A percentile compares a stretch with the other conserved stretches of the same genome.
Conservation (phyloP, 2,113 vertebrate species). For the Zosterops pallidus region DNA sequence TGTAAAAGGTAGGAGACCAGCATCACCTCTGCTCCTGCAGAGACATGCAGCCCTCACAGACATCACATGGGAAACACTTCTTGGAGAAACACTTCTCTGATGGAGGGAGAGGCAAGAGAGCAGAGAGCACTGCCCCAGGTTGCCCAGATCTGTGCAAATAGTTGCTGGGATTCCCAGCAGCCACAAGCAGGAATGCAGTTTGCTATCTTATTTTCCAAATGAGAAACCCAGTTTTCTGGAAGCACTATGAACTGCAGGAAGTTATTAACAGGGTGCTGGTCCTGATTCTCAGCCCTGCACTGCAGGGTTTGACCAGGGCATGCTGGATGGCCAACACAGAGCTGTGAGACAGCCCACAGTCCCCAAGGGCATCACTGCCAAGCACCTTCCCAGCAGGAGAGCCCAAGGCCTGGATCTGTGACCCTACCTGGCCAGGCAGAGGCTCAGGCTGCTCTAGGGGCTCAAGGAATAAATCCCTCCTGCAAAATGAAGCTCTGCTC, state of each 20-base stretch:
- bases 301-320: accelerated
- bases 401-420: not conserved
- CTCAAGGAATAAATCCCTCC: not conserved
- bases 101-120: not conserved
- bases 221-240: not conserved
- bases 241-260: accelerated
- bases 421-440: not conserved
- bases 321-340: not conserved
- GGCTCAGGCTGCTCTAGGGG: not conserved
- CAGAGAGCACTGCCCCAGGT: not conserved
- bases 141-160: accelerated
- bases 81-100: too few relatives aligned
- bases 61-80: accelerated
- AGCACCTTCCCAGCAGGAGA: not conserved
- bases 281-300: not conserved
- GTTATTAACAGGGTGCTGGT: not conserved
- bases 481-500: not conserved
- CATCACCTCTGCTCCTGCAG: not conserved
- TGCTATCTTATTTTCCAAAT: not conserved
- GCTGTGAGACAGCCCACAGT: not conserved
- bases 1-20: accelerated
- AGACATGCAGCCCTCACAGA: not conserved
- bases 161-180: not conserved
- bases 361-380: not conserved
- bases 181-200: not conserved